Evolutionary conservation across 2,797 vertebrate genomes (phyloP).

Genomic region (Neosalanx taihuensis): DNA sequence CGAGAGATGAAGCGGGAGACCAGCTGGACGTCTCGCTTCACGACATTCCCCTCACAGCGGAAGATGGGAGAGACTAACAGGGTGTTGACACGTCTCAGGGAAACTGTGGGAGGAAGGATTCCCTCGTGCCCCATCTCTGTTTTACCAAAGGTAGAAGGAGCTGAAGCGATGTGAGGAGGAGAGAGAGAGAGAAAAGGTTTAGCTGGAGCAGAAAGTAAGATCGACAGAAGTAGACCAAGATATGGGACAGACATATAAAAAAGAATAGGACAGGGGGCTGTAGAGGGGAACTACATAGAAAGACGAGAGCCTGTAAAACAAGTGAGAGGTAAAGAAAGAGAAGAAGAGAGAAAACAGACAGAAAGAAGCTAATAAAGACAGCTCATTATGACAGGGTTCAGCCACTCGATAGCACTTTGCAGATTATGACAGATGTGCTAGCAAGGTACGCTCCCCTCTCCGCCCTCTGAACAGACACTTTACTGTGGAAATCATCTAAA

Average conservation of each 20-base stretch:
- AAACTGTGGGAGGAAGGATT: slow-evolving; percentile 50
- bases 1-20: slow-evolving; percentile 5
- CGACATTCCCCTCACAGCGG: slow-evolving; percentile 23
- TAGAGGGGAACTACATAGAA: too few species aligned
- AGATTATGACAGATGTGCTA: slow-evolving; percentile 45
- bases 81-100: slow-evolving; percentile 57
- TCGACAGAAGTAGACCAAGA: background rate
- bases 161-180: background rate
- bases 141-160: slow-evolving; percentile 23
- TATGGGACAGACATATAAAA: background rate
- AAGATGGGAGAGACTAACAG: slow-evolving; percentile 41
- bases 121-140: slow-evolving; percentile 53
- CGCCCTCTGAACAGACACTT: background rate
- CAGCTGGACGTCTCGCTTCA: slow-evolving; percentile 30
- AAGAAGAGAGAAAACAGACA: slow-evolving; percentile 15
- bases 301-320: too few species aligned
- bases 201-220: background rate
- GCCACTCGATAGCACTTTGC: slow-evolving; percentile 24
- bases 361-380: slow-evolving; percentile 44
- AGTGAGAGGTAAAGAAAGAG: slow-evolving; percentile 14
- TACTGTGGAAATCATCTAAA: slow-evolving; percentile 28
- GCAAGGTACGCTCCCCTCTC: too few species aligned
- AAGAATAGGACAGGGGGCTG: background rate
- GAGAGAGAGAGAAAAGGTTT: background rate
- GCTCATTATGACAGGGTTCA: slow-evolving; percentile 45